Percentiles rank a stretch among this genome's conserved stretches.
phyloP scores from a whole-genome alignment of 2,888 invertebrate species.

The Cerastis rubricosa region DNA sequence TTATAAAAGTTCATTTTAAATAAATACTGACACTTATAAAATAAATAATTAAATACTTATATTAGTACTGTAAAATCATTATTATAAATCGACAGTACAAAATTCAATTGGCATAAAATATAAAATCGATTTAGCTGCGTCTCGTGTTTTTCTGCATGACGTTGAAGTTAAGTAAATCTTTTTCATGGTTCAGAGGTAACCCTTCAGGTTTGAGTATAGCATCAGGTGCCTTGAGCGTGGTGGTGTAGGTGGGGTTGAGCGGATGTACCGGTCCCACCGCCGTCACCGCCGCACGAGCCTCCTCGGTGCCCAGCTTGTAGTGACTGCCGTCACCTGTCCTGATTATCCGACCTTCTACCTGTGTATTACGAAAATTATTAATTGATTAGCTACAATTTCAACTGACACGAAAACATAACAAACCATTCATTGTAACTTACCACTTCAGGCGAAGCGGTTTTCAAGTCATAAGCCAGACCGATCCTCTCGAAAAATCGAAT shows the following conservation, averaged over 20 bases:
- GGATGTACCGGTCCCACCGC: conserved; percentile 83
- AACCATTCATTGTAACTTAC: conserved; percentile 67
- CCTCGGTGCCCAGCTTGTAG: conserved; percentile 85
- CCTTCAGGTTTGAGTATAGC: conserved; percentile 78
- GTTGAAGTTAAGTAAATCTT: conserved; percentile 73
- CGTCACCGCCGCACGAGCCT: conserved; percentile 76
- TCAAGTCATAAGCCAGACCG: conserved; percentile 92
- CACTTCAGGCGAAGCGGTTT: conserved; percentile 84
- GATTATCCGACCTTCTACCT: conserved; percentile 90
- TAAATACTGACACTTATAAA: not conserved
- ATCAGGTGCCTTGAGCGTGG: conserved; percentile 75
- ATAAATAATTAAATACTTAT: not conserved
- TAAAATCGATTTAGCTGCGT: conserved; percentile 15
- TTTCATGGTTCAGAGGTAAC: conserved; percentile 82
- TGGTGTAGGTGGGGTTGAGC: conserved; percentile 83
- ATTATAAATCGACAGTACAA: conserved; percentile 18
- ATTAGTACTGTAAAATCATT: not conserved
- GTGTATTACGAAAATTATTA: conserved; percentile 33
- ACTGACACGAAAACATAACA: not conserved
- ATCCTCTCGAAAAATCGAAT: conserved; percentile 91
- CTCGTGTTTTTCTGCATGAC: conserved; percentile 21
- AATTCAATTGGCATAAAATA: conserved; percentile 17
- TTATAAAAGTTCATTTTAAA: not conserved
- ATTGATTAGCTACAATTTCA: not conserved
- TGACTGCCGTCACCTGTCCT: conserved; percentile 93